Percentiles rank a stretch among this genome's conserved stretches.
phyloP scores from a whole-genome alignment of 1,140 invertebrate genomes.

The Bombus terrestris region DNA sequence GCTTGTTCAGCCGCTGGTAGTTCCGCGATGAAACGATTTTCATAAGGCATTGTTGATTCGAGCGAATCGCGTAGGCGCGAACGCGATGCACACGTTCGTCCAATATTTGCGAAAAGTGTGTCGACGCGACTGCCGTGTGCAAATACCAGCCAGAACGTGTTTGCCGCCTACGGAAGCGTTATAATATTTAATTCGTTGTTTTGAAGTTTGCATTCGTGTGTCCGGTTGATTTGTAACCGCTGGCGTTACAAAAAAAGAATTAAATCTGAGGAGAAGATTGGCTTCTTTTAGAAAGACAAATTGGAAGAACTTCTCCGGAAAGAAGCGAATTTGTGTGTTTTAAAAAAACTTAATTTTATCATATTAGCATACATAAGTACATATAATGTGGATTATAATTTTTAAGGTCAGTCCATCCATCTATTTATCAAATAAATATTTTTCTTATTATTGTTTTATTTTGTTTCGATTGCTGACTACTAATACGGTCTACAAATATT shows the following conservation, averaged over 20 bases:
- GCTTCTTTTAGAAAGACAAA: background rate
- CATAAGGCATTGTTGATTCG: conserved; percentile 60
- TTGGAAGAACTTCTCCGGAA: too few species aligned
- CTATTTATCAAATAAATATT: background rate
- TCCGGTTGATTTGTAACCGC: background rate
- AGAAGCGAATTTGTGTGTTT: too few species aligned
- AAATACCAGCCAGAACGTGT: conserved; percentile 25
- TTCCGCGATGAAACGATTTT: conserved; percentile 56
- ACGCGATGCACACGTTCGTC: conserved; percentile 56
- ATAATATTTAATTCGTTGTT: conserved; percentile 54
- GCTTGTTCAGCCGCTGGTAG: background rate
- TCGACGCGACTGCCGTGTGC: conserved; percentile 22
- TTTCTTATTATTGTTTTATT: background rate
- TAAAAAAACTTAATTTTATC: too few species aligned
- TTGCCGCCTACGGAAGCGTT: conserved; percentile 17
- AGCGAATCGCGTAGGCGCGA: conserved; percentile 23
- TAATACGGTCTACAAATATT: background rate
- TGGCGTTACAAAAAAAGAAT: too few species aligned
- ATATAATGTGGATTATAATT: too few species aligned
- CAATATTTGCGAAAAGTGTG: conserved; percentile 65
- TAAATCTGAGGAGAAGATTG: background rate
- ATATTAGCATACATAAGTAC: too few species aligned
- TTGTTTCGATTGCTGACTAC: background rate
- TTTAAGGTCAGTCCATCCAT: too few species aligned
- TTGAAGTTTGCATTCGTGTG: background rate